Conservation (phyloP, 1,140 invertebrate genomes). For the Drosophila neocordata region DNA sequence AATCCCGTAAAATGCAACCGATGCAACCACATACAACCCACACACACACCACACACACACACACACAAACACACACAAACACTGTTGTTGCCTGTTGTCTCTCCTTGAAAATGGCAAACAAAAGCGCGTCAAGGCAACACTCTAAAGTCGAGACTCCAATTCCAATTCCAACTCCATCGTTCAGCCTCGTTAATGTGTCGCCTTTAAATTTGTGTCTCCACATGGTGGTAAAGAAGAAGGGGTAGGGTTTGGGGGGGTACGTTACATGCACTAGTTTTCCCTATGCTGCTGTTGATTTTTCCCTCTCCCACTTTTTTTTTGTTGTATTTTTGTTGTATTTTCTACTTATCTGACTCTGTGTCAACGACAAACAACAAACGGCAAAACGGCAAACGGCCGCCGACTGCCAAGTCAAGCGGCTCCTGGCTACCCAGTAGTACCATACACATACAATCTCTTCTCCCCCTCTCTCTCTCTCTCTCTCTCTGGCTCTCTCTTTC, state of each 20-base stretch:
- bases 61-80: background rate
- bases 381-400: conserved; percentile 50
- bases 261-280: conserved; percentile 61
- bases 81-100: conserved; percentile 16
- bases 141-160: background rate
- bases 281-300: conserved; percentile 10
- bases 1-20: conserved; percentile 14
- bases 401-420: conserved; percentile 52
- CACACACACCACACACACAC: conserved; percentile 4
- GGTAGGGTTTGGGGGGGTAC: background rate
- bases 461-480: conserved; percentile 6
- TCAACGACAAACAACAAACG: conserved; percentile 59
- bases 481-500: background rate
- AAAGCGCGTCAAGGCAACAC: conserved; percentile 67
- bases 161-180: conserved; percentile 16
- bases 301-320: background rate
- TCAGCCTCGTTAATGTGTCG: conserved; percentile 65
- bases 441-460: conserved; percentile 19
- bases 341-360: conserved; percentile 60
- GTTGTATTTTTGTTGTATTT: conserved; percentile 37
- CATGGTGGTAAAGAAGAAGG: conserved; percentile 27
- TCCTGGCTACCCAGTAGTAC: conserved; percentile 55
- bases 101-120: conserved; percentile 48
- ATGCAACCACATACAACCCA: conserved; percentile 1
- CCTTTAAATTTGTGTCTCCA: conserved; percentile 59